Conservation (phyloP, 2,888 invertebrate genomes). For the Leptogaster cylindrica region DNA sequence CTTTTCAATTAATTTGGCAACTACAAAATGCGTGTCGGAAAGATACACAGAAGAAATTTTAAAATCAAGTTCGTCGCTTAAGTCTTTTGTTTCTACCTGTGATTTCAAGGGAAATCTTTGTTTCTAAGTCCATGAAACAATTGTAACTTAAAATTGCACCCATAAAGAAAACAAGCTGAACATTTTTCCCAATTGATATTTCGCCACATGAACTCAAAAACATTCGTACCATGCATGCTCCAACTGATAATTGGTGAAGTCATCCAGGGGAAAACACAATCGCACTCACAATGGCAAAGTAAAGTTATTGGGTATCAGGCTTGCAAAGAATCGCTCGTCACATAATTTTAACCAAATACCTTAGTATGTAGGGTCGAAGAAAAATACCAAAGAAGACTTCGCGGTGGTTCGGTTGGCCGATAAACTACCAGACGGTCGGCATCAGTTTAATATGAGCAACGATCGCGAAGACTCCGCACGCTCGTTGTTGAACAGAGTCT, state of each 20-base stretch:
- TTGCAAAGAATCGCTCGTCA: neutral
- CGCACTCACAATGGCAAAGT: neutral
- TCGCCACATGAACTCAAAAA: too few relatives aligned
- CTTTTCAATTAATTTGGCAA: too few relatives aligned
- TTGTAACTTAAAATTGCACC: too few relatives aligned
- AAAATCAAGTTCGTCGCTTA: slow-evolving; percentile 27
- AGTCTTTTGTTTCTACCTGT: slow-evolving; percentile 8
- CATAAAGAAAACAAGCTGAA: too few relatives aligned
- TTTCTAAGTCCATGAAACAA: too few relatives aligned
- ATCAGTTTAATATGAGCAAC: slow-evolving; percentile 7
- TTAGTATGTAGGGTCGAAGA: neutral
- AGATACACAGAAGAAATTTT: neutral
- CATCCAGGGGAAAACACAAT: neutral
- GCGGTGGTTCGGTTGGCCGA: too few relatives aligned
- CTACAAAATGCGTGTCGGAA: too few relatives aligned
- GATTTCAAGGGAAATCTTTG: neutral
- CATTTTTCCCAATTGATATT: too few relatives aligned
- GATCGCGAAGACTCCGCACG: neutral
- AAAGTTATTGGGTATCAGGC: neutral
- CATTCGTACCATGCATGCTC: too few relatives aligned
- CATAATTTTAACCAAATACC: neutral
- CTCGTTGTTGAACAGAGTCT: neutral
- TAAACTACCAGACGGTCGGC: neutral
- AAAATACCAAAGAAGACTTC: slow-evolving; percentile 16
- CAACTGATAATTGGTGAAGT: neutral